A percentile compares a stretch with the other conserved stretches of the same genome.
Evolutionary conservation across 2,113 vertebrate species (phyloP).

Genomic region (Ondatra zibethicus): DNA sequence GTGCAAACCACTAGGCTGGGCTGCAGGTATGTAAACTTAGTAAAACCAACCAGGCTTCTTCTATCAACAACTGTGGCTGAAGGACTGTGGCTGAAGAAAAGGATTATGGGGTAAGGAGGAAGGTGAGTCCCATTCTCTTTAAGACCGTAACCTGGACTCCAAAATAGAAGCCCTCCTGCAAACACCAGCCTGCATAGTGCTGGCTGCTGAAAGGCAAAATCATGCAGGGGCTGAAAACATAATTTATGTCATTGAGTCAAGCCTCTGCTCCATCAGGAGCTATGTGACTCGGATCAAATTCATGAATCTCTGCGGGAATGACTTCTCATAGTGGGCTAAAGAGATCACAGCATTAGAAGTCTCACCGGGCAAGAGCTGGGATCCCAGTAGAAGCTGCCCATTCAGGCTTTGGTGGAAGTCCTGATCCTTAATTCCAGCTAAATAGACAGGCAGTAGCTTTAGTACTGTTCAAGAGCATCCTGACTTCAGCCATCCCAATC

Average conservation of each 20-base stretch:
- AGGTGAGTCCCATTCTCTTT: not conserved
- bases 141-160: not conserved
- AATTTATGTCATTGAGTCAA: not conserved
- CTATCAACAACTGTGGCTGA: not conserved
- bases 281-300: not conserved
- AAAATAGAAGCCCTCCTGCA: not conserved
- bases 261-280: not conserved
- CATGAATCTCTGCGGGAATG: not conserved
- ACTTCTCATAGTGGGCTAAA: not conserved
- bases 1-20: too few relatives aligned
- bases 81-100: not conserved
- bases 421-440: not conserved
- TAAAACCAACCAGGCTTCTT: not conserved
- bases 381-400: not conserved
- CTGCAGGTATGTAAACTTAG: not conserved
- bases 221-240: not conserved
- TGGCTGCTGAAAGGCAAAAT: not conserved
- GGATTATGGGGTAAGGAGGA: not conserved
- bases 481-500: not conserved
- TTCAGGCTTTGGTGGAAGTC: not conserved
- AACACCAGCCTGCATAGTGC: not conserved
- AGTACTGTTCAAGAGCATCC: not conserved
- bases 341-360: not conserved
- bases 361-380: not conserved
- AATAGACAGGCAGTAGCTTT: not conserved